Conservation (phyloP, 1,140 invertebrate genomes). For the Zophobas morio region DNA sequence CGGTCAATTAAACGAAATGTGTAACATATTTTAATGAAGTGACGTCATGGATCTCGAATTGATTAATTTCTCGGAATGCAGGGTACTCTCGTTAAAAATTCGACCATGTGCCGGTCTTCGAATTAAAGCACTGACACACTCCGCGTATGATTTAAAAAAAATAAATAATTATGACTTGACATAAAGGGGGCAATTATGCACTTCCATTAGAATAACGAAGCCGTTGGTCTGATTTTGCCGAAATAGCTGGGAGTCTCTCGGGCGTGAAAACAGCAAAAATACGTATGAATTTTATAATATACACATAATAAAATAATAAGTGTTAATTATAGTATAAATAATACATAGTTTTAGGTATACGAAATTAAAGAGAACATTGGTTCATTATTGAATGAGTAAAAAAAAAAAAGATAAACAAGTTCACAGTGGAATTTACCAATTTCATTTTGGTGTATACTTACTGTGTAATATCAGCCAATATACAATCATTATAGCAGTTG, state of each 20-base stretch:
- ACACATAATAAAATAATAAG: too few species aligned
- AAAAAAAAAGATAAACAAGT: too few species aligned
- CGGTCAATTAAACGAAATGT: conserved; percentile 30
- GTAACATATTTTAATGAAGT: conserved; percentile 14
- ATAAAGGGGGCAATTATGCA: conserved; percentile 5
- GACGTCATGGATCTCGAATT: conserved; percentile 3
- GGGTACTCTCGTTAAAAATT: not conserved
- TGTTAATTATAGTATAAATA: too few species aligned
- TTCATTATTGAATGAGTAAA: too few species aligned
- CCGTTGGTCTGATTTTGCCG: not conserved
- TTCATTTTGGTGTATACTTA: too few species aligned
- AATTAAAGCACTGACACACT: conserved; percentile 8
- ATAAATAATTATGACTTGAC: not conserved
- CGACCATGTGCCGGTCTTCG: not conserved
- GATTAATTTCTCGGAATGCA: conserved; percentile 12
- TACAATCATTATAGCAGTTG: too few species aligned
- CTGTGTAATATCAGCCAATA: too few species aligned
- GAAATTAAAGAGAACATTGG: too few species aligned
- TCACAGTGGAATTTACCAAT: too few species aligned
- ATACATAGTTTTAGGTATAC: too few species aligned
- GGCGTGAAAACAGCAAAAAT: not conserved
- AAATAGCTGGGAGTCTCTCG: not conserved
- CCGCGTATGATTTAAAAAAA: conserved; percentile 14
- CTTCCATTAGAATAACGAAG: not conserved
- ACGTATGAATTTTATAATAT: too few species aligned